A percentile compares a stretch with the other conserved stretches of the same genome.
Conservation (phyloP, 1,140 invertebrate genomes). For the Tenebrio molitor region DNA sequence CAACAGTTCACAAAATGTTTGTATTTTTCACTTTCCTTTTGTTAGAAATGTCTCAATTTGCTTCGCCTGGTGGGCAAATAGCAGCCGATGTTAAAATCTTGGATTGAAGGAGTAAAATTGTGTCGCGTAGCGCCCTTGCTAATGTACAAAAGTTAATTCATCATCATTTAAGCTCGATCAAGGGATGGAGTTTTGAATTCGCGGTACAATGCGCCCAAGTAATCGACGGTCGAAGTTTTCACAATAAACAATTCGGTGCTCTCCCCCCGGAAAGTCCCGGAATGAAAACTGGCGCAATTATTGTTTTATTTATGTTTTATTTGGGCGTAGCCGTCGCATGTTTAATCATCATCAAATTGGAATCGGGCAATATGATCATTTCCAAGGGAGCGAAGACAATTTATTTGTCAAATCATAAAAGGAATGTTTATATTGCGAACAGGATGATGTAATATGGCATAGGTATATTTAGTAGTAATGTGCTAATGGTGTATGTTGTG, state of each 20-base stretch:
- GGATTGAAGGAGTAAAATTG: too few species aligned
- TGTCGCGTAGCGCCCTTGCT: too few species aligned
- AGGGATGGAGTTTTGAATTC: too few species aligned
- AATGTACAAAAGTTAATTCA: too few species aligned
- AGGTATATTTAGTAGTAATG: slow-evolving; percentile 63
- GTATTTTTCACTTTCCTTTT: too few species aligned
- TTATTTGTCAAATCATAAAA: slow-evolving; percentile 64
- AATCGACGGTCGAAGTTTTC: neutral
- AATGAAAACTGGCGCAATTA: slow-evolving; percentile 10
- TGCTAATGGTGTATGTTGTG: slow-evolving; percentile 65
- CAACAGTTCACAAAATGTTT: too few species aligned
- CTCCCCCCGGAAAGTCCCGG: neutral
- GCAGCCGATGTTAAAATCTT: too few species aligned
- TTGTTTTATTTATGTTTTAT: slow-evolving; percentile 19
- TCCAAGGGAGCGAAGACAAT: slow-evolving; percentile 61
- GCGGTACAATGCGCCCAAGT: too few species aligned
- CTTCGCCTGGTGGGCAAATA: too few species aligned
- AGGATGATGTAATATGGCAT: slow-evolving; percentile 59
- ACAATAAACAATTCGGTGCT: neutral
- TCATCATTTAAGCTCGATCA: too few species aligned
- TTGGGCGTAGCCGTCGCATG: slow-evolving; percentile 41
- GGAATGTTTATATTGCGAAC: slow-evolving; percentile 63
- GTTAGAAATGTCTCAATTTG: too few species aligned
- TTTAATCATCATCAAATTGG: slow-evolving; percentile 63
- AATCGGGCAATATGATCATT: slow-evolving; percentile 59